Base-by-base conservation (phyloP, 35 echinoderm and acorn worm genomes). In the Heliocidaris erythrogramma region DNA sequence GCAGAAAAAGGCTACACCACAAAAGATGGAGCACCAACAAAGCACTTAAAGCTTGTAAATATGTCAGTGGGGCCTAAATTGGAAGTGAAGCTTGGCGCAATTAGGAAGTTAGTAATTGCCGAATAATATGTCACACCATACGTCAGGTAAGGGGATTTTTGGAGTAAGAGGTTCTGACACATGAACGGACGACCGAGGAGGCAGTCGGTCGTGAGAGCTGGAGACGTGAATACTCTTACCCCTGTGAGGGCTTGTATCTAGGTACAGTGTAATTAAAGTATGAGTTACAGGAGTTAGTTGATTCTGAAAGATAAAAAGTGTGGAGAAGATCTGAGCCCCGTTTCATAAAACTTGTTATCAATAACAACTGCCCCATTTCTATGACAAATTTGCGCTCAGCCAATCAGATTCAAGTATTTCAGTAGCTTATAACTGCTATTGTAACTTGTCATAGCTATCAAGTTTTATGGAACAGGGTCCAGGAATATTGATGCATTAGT, bases 41-140 rank as follows among this genome's bases (percentile, higher is more conserved):
- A 89, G 87, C 87, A 89, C 87, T 89, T 89, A 89, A 89, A 89
- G 18, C 87, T 89, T 89, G 87, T 89, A 89, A 89, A 89, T 89
- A 48, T 89, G 87, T 89, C 87, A 89, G 87, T 47, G 16, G 87
- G 31, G 87, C 18, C 87, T 48, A 89, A 47, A 89, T 89, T 89
- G 29, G 87, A 89, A 89, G 87, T 89, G 87, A 89, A 89, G 87
- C 87, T 32, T 24, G 18, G 31, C 31, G 87, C 87, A 89, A 89
- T 89, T 89, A 89, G 87, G 87, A 89, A 47, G 87, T 89, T 24
- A 4, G 87, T 89, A 89, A 89, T 89, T 89, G 87, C 87, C 87
- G 87, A 89, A 89, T 89, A 89, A 89, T 89, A 89, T 89, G 87
- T 48, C 87, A 89, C 47, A 48, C 87, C 87, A 89, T 89, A 30